These are phyloP conservation scores for Leucophenga maculata DNA, from an alignment of 2,888 invertebrate genomes.

Conservation along the genomic window DNA sequence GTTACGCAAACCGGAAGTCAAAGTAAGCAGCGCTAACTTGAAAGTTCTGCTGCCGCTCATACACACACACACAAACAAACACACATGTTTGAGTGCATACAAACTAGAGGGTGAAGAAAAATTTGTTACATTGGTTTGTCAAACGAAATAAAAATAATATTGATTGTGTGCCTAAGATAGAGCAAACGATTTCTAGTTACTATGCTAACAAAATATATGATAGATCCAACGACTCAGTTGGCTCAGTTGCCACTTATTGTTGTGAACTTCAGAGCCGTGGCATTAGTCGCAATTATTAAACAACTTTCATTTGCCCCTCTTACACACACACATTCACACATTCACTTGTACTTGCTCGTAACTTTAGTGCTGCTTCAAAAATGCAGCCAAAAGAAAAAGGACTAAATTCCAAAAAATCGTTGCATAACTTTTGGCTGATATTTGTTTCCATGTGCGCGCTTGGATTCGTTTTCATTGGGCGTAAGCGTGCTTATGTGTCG, in stretches of 20 bases:
- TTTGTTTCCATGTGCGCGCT: conserved; percentile 15
- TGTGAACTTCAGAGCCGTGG: no score
- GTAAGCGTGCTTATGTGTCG: conserved; percentile 15
- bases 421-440: conserved; percentile 20
- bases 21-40: conserved; percentile 10
- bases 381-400: neutral
- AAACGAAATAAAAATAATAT: no score
- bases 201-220: no score
- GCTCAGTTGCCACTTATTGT: no score
- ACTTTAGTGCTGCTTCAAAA: neutral
- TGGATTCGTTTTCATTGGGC: conserved; percentile 12
- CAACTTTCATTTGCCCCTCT: neutral
- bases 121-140: no score
- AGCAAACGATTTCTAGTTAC: no score
- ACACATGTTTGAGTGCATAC: no score
- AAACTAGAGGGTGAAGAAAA: no score
- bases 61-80: no score
- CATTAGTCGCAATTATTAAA: neutral
- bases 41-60: neutral
- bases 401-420: neutral
- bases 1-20: conserved; percentile 19
- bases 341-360: neutral
- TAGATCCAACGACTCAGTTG: no score
- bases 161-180: no score
- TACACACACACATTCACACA: neutral